These are phyloP conservation scores for Ectropis grisescens DNA, from an alignment of 1,140 invertebrate species.

Conservation along the genomic window DNA sequence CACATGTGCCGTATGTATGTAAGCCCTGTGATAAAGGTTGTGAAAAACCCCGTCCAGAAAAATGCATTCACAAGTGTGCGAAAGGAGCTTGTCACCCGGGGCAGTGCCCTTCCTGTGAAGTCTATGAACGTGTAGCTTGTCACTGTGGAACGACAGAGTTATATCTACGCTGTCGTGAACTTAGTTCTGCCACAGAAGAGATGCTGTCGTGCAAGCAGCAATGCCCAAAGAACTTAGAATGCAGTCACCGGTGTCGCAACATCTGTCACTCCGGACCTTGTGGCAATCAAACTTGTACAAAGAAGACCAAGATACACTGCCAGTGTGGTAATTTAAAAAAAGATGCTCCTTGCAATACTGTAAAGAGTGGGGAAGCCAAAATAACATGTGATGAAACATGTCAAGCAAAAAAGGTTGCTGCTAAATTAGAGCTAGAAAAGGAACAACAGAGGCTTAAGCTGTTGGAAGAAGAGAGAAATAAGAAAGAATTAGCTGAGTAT, in stretches of 20 bases:
- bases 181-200: conserved; percentile 71
- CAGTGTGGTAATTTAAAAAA: conserved; percentile 84
- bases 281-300: conserved; percentile 78
- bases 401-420: conserved; percentile 69
- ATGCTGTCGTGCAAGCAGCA: conserved; percentile 84
- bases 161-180: conserved; percentile 80
- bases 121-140: conserved; percentile 80
- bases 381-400: conserved; percentile 77
- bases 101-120: conserved; percentile 78
- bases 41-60: conserved; percentile 75
- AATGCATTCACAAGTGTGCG: conserved; percentile 85
- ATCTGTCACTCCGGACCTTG: conserved; percentile 86
- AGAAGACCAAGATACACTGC: conserved; percentile 85
- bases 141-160: conserved; percentile 84
- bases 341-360: conserved; percentile 79
- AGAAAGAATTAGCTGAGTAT: conserved; percentile 79
- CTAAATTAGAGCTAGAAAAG: conserved; percentile 61
- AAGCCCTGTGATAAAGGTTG: conserved; percentile 81
- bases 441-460: conserved; percentile 69
- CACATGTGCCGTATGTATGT: conserved; percentile 71
- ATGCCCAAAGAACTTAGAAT: conserved; percentile 85
- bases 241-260: conserved; percentile 82
- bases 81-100: conserved; percentile 80
- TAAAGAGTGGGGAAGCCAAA: conserved; percentile 64
- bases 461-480: conserved; percentile 76